Base-by-base conservation (phyloP, 2,113 vertebrate species). In the Cephalopterus ornatus region DNA sequence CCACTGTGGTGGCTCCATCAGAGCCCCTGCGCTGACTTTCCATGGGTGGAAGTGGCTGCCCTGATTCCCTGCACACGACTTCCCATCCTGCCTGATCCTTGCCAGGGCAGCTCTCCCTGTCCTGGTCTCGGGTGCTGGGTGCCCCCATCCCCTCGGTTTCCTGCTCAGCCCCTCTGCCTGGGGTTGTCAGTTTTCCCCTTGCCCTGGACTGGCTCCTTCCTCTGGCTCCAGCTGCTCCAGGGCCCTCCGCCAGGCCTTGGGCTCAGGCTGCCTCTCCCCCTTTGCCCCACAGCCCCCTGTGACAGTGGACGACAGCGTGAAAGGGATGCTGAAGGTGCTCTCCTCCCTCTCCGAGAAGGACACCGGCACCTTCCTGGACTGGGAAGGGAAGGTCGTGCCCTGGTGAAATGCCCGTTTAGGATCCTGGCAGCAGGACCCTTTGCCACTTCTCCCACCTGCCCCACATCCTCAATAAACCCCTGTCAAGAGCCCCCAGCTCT, bases 311-410 rank as follows among this genome's bases (percentile, higher is more conserved):
- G 24, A 33, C 35, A 97, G 96, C 7, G 89, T 91, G 21, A 15
- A 2, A 26, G 94, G 80, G 12, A 93, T 98, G 73, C 72, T 98
- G 84, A 93, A 92, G 9, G 91, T 97, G 58, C 83, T 98, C 10
- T 76, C 90, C 28, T 65, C 47, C 14, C 83, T 98, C 50, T 88
- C 72, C 0, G 93, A 97, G 65, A 93, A 97, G 78, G 82, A 98
- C 26, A 90, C 65, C 0, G 96, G 97, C 14, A 55, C 68, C 41
- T 97, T 97, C 52, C 72, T 96, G 66, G 91, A 96, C 61, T 97
- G 92, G 94, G 71, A 98, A 85, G 97, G 92, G 58, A 95, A 95
- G 4, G 58, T 41, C 0, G 4, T 98, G 58, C 67, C 92, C 41
- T 97, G 95, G 96, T 98, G 91, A 98, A 16, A 52, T 1, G 1